Evolutionary conservation across 1,140 invertebrate genomes (phyloP), one percentile per base, ranked within the genome.

Genomic region (Drosophila nigromelanica): DNA sequence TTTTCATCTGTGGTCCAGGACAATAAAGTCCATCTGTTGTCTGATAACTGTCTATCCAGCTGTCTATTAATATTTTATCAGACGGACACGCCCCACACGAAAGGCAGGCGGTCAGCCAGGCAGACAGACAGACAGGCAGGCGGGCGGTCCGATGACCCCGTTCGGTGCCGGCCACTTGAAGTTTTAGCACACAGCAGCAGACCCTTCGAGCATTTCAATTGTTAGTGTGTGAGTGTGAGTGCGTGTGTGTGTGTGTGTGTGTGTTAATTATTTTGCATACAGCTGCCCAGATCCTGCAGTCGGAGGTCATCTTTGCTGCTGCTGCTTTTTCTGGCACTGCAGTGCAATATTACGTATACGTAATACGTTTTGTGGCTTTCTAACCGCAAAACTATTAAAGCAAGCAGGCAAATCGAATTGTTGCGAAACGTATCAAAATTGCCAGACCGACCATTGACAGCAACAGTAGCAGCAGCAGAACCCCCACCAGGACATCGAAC

Each of bases 41-140:
- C 83, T 90, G 81, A 89, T 90, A 89, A 90, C 87, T 90, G 87
- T 90, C 87, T 87, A 90, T 90, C 87, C 86, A 72, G 75, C 78
- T 90, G 87, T 90, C 87, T 90, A 90, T 90, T 86, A 89, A 90
- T 90, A 90, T 90, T 90, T 90, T 90, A 90, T 86, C 86, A 80
- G 77, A 66, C 81, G 70, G 73, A 71, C 86, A 73, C 81, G 78
- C 76, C 69, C 80, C 58, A 63, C 54, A 35, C 12, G n/a, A 33
- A n/a, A 51, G 47, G 47, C 51, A 42, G n/a, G 12, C 21, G 24
- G 35, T 18, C 18, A 18, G 18, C 18, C 18, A 18, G 18, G 18
- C 18, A 18, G 18, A 18, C 18, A 18, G 18, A 18, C 18, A 18
- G 18, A 18, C 18, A 18, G 18, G 18, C 18, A 18, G 18, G 18